Conservation (phyloP, 2,797 vertebrate genomes). For the Yasuhikotakia modesta region DNA sequence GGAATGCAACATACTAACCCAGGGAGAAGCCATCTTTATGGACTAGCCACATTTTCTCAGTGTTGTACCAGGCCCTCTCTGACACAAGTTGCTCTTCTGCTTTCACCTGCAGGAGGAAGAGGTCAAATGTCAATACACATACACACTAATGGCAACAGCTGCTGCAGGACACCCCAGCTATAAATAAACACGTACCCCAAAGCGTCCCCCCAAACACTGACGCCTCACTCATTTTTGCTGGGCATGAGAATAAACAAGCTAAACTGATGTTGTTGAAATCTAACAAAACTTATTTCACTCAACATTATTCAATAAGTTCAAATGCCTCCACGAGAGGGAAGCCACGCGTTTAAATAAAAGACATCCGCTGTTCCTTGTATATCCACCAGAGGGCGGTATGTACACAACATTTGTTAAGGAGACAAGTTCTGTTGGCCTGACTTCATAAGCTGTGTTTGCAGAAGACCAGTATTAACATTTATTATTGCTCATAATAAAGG, state of each 20-base stretch:
- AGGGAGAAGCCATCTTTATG: conserved; percentile 97
- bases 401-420: background rate
- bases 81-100: conserved; percentile 90
- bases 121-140: background rate
- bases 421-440: background rate
- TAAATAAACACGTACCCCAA: conserved; percentile 52
- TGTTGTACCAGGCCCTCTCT: conserved; percentile 91
- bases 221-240: background rate
- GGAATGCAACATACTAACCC: conserved; percentile 81
- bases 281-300: conserved; percentile 1
- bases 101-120: conserved; percentile 79
- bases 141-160: conserved; percentile 50
- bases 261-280: conserved; percentile 1
- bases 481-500: background rate
- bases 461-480: background rate
- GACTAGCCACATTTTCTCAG: conserved; percentile 95
- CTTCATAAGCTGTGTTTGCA: background rate
- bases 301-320: background rate
- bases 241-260: background rate
- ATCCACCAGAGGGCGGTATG: conserved; percentile 40
- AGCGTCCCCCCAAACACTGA: conserved; percentile 21
- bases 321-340: conserved; percentile 8
- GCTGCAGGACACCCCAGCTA: conserved; percentile 46
- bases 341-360: background rate
- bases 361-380: background rate